phyloP scores from a whole-genome alignment of 2,888 invertebrate genomes.

The Eilema sororculum region DNA sequence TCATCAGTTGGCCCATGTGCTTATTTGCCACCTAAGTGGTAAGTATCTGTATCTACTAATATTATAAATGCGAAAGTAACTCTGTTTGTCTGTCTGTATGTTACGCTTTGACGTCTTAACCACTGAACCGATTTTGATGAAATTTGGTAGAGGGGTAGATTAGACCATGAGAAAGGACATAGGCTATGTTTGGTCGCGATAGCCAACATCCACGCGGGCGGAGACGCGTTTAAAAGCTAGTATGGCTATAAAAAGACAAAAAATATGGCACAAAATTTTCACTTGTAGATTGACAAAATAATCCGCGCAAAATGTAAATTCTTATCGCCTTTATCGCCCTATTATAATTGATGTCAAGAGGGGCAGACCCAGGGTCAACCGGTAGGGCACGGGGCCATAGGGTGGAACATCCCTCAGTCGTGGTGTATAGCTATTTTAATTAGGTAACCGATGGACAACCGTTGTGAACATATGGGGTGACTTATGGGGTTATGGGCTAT shows the following conservation, averaged over 20 bases:
- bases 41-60: no score
- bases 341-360: constrained; percentile 34
- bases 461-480: constrained; percentile 51
- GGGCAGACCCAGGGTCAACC: constrained; percentile 40
- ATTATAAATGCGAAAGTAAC: no score
- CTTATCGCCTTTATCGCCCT: constrained; percentile 23
- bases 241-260: not conserved
- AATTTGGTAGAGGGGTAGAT: no score
- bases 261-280: not conserved
- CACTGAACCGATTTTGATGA: no score
- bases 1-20: no score
- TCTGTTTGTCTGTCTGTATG: no score
- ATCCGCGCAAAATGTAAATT: constrained; percentile 12
- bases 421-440: constrained; percentile 48
- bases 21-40: not conserved
- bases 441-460: constrained; percentile 42
- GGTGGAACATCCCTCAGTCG: constrained; percentile 26
- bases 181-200: no score
- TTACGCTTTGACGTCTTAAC: no score
- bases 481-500: constrained; percentile 31
- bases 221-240: not conserved
- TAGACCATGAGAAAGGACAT: no score
- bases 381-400: constrained; percentile 36
- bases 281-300: not conserved
- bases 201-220: no score